Base-by-base conservation (phyloP, 1,140 invertebrate genomes). In the Andricus grossulariae region DNA sequence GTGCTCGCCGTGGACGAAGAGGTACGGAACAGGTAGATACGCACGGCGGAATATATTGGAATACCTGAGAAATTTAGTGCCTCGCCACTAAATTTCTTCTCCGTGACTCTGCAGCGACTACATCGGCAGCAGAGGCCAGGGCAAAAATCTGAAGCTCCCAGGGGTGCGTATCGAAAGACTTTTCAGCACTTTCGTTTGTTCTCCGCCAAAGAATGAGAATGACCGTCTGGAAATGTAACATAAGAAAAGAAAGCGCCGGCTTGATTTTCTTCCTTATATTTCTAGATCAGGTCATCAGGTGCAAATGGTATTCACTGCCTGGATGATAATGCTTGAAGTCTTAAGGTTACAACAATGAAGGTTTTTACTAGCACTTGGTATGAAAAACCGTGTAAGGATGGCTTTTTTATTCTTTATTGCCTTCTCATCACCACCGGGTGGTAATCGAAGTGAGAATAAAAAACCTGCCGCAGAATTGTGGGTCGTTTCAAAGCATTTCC, bases 1-100 rank as follows among this genome's bases (percentile, higher is more conserved):
- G 88, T 85, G 85, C 84, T 84, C 85, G 86, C 85, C 82, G 85
- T 85, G 83, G 80, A 81, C 79, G 55, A 51, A 32, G 60, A 71
- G 57, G 60, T 72, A 74, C n/a, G 60, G 75, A 74, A 89, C 89
- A 89, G 89, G 89, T 90, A 90, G 88, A 89, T 90, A 90, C 86
- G 86, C 86, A 88, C 85, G 85, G 87, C 84, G 87, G 86, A 89
- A 90, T 90, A 90, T 90, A 91, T 90, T 90, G 87, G 88, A 90
- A 91, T 91, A 91, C 86, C 88, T 90, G 86, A 90, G 87, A 88
- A 90, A 90, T 90, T 90, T 90, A 90, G 89, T 89, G 87, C 78
- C 83, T 77, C 71, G 84, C 75, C 83, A 89, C 86, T 89, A 89
- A 90, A 89, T 88, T 88, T 89, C 83, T 84, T 85, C 80, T 80